A percentile compares a stretch with the other conserved stretches of the same genome.
Conservation (phyloP, 2,113 vertebrate species). For the Steatornis caripensis region DNA sequence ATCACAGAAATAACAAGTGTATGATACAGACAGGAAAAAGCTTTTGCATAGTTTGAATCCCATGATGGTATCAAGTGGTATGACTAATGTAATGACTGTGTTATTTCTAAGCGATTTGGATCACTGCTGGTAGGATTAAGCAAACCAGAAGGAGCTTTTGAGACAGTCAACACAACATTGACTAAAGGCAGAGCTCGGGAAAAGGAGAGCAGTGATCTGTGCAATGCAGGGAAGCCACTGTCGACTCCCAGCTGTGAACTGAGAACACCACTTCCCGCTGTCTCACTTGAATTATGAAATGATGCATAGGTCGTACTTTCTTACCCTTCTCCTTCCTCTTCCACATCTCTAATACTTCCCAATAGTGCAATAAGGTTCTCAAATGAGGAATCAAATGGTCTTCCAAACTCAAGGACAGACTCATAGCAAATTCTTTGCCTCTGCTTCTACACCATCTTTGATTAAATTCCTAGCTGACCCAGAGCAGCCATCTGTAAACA, state of each 20-base stretch:
- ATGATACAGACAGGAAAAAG: background rate
- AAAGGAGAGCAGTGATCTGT: background rate
- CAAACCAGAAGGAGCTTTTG: background rate
- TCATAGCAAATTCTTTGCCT: background rate
- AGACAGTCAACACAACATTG: background rate
- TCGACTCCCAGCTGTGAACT: fast-evolving
- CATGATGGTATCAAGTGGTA: background rate
- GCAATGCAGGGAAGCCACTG: background rate
- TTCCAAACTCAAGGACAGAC: background rate
- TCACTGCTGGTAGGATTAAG: background rate
- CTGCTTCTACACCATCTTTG: background rate
- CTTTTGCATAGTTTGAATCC: background rate
- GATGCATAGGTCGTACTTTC: background rate
- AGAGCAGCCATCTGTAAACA: background rate
- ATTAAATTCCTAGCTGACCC: background rate
- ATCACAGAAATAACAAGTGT: background rate
- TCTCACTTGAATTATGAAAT: background rate
- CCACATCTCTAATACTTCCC: background rate
- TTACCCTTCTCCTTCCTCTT: background rate
- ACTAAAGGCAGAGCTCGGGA: background rate
- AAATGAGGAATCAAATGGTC: background rate
- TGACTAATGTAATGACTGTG: background rate
- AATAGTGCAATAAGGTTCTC: background rate
- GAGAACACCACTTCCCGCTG: background rate
- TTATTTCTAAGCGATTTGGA: background rate